phyloP scores from a whole-genome alignment of 2,113 vertebrate species.

The Cyanoderma ruficeps region DNA sequence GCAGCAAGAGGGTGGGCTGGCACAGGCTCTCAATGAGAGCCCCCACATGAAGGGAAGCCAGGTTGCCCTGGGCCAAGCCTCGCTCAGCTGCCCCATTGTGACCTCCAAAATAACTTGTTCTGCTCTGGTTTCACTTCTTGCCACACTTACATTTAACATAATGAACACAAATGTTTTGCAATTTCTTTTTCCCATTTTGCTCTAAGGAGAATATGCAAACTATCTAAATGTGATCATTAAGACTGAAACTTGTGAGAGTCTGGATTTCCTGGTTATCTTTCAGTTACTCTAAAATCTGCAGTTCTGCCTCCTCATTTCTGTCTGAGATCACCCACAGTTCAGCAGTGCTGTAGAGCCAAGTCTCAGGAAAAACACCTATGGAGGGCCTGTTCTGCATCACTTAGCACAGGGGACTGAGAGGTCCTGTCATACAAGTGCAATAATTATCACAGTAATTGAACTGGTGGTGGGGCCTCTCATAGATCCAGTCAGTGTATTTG shows the following conservation, averaged over 20 bases:
- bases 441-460: neutral
- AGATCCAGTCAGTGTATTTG: neutral
- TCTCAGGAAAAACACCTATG: neutral
- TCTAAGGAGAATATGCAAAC: neutral
- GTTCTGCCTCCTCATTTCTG: neutral
- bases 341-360: neutral
- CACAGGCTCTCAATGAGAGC: neutral
- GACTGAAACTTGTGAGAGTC: neutral
- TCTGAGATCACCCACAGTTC: neutral
- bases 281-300: neutral
- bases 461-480: accelerated
- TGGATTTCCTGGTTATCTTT: neutral
- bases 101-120: neutral
- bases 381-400: neutral
- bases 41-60: accelerated
- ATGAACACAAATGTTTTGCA: neutral
- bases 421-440: neutral
- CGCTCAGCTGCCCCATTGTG: neutral
- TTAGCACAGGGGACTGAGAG: neutral
- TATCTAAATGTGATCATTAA: constrained; percentile 6
- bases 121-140: neutral
- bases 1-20: neutral
- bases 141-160: neutral
- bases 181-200: neutral
- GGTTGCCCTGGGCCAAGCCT: neutral